phyloP scores from a whole-genome alignment of 2,113 vertebrate species.

The Zosterops hypoxanthus region DNA sequence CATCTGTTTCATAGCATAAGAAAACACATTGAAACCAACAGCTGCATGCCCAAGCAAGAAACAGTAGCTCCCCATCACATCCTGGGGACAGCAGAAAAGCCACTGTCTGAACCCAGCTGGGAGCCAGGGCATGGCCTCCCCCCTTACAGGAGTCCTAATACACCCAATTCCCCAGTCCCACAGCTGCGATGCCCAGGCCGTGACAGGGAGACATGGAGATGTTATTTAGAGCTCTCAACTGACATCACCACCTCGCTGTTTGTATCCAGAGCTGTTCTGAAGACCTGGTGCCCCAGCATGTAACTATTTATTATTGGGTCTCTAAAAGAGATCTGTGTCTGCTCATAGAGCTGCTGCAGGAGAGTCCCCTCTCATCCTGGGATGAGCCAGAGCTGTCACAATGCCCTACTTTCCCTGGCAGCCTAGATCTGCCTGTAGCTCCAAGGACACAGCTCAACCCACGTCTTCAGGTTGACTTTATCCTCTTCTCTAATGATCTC shows the following conservation, averaged over 20 bases:
- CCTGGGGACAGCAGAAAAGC: not conserved
- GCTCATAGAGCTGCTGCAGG: not conserved
- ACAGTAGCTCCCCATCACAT: not conserved
- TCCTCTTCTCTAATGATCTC: not conserved
- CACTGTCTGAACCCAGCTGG: not conserved
- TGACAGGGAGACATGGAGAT: not conserved
- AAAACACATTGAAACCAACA: not conserved
- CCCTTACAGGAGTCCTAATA: not conserved
- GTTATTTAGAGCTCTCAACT: not conserved
- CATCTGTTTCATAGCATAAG: not conserved
- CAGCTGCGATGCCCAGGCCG: accelerated
- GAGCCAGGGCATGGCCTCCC: accelerated
- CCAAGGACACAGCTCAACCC: not conserved
- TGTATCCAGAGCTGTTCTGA: not conserved
- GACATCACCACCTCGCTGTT: not conserved
- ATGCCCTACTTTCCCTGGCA: not conserved
- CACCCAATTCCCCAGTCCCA: not conserved
- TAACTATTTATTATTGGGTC: not conserved
- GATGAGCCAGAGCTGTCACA: not conserved
- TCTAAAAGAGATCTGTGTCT: not conserved
- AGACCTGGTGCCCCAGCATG: accelerated
- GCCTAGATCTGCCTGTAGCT: not conserved
- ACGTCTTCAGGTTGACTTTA: not conserved
- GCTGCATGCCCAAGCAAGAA: not conserved
- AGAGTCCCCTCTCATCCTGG: accelerated